A percentile compares a stretch with the other conserved stretches of the same genome.
phyloP scores from a whole-genome alignment of 2,113 vertebrate species.

The Macrotis lagotis region DNA sequence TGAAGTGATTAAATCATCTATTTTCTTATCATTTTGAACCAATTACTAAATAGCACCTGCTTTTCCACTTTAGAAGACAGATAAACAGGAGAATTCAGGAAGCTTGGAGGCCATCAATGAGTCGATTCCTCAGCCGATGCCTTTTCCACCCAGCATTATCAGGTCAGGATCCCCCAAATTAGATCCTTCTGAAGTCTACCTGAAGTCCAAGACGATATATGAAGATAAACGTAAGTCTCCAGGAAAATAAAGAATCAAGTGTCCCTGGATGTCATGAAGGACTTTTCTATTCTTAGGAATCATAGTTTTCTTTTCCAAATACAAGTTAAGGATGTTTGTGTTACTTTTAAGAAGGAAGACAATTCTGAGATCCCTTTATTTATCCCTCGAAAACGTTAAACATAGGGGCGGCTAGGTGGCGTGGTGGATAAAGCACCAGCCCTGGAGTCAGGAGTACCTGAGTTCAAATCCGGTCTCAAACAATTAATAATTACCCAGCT shows the following conservation, averaged over 20 bases:
- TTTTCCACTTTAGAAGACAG: conserved; percentile 84
- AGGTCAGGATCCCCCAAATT: conserved; percentile 91
- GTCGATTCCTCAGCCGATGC: conserved; percentile 87
- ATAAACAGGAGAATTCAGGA: conserved; percentile 86
- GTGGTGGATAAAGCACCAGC: too few species aligned
- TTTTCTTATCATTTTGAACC: not conserved
- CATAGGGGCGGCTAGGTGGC: too few species aligned
- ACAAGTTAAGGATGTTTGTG: not conserved
- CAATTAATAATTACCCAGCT: too few species aligned
- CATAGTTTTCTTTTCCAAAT: not conserved
- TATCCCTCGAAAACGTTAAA: not conserved
- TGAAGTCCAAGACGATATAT: conserved; percentile 93
- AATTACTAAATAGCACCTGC: conserved; percentile 49
- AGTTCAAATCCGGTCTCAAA: too few species aligned
- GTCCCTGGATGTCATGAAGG: conserved; percentile 3
- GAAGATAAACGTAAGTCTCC: conserved; percentile 95
- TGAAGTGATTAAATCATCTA: conserved; percentile 7
- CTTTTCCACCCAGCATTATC: conserved; percentile 86
- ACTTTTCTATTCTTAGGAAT: conserved; percentile 13
- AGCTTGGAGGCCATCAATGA: conserved; percentile 89
- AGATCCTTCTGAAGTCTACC: conserved; percentile 95
- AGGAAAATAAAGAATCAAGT: conserved; percentile 9
- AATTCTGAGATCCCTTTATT: not conserved
- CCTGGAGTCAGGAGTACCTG: too few species aligned
- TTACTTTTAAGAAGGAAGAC: not conserved